Percentiles rank a stretch among this genome's conserved stretches.
phyloP scores from a whole-genome alignment of 1,140 invertebrate genomes.

The Calephelis virginiensis region DNA sequence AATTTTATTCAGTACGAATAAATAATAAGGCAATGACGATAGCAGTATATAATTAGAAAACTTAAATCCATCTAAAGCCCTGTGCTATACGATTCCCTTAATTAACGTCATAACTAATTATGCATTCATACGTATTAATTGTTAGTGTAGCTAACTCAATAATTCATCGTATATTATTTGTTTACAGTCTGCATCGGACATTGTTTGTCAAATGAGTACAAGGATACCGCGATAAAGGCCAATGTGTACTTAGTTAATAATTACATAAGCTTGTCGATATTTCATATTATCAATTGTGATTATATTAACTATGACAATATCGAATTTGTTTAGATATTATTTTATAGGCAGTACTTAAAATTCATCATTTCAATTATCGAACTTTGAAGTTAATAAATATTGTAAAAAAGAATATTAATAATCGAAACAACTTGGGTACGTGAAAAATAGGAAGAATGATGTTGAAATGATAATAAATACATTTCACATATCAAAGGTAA shows the following conservation, averaged over 20 bases:
- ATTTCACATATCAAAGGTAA: no score
- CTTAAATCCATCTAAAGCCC: no score
- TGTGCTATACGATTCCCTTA: background rate
- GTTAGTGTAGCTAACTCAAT: slow-evolving; percentile 57
- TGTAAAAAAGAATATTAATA: no score
- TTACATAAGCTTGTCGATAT: slow-evolving; percentile 61
- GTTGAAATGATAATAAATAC: no score
- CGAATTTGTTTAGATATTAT: background rate
- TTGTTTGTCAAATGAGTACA: slow-evolving; percentile 70
- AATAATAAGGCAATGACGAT: no score
- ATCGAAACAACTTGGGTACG: no score
- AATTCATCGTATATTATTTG: slow-evolving; percentile 69
- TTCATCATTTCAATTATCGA: no score
- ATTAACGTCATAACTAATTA: slow-evolving; percentile 47
- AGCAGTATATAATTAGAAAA: no score
- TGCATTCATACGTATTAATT: slow-evolving; percentile 38
- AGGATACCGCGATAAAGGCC: slow-evolving; percentile 63
- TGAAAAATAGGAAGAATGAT: no score
- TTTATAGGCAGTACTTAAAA: no score
- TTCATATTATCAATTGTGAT: slow-evolving; percentile 50
- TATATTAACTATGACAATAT: slow-evolving; percentile 20
- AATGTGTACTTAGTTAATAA: slow-evolving; percentile 67
- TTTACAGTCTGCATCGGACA: slow-evolving; percentile 58
- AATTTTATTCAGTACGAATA: no score
- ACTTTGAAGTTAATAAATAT: no score